phyloP scores from a whole-genome alignment of 2,888 invertebrate species.

The Oscheius sp. region DNA sequence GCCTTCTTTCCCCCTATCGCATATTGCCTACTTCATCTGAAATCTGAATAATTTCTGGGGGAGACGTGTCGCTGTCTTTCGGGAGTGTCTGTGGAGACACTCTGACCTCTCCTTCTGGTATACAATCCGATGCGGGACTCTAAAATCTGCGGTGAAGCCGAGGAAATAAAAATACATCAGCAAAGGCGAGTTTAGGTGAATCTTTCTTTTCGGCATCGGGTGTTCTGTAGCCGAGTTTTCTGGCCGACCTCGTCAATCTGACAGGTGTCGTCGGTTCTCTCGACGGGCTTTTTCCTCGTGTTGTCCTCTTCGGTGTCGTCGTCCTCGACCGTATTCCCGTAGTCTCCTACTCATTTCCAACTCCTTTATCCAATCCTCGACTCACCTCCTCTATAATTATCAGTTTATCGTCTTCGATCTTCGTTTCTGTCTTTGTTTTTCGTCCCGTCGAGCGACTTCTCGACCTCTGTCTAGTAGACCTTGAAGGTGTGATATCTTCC shows the following conservation, averaged over 20 bases:
- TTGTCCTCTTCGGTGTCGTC: not conserved
- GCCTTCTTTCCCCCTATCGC: not conserved
- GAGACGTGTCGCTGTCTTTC: too few relatives aligned
- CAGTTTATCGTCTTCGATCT: not conserved
- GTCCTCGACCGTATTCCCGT: not conserved
- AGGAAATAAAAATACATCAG: not conserved
- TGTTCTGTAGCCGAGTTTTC: conserved; percentile 1
- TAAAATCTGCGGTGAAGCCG: not conserved
- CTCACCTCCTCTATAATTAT: not conserved
- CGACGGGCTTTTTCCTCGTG: conserved; percentile 10
- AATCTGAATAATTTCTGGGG: too few relatives aligned
- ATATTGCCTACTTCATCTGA: not conserved
- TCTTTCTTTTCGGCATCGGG: not conserved
- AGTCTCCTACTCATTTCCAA: not conserved
- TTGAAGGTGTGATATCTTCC: not conserved
- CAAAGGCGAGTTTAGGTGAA: not conserved
- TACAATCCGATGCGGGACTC: too few relatives aligned
- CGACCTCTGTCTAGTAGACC: not conserved
- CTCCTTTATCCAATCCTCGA: not conserved
- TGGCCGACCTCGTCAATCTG: conserved; percentile 8
- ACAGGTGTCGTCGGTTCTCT: not conserved
- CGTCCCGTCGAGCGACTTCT: conserved; percentile 5
- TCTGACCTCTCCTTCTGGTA: not conserved
- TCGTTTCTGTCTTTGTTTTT: not conserved
- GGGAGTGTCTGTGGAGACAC: not conserved